These are phyloP conservation scores for Tiliacea citrago DNA, from an alignment of 2,888 invertebrate species.

Conservation along the genomic window DNA sequence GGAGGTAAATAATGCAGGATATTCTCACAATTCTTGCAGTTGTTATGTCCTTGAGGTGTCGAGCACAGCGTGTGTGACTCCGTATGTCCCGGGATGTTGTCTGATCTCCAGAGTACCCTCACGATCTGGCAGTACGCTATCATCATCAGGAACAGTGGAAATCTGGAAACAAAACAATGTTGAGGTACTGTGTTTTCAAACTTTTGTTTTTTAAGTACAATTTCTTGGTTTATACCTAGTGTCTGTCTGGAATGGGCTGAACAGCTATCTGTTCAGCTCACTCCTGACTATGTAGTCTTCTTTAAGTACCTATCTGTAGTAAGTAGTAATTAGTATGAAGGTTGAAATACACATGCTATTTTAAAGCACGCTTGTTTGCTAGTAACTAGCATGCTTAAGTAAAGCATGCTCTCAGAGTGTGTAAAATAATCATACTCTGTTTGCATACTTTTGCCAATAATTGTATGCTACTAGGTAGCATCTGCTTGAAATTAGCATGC, in stretches of 20 bases:
- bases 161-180: slow-evolving; percentile 73
- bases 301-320: not conserved
- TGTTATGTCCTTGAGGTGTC: slow-evolving; percentile 81
- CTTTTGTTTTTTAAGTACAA: too few relatives aligned
- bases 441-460: not conserved
- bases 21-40: slow-evolving; percentile 78
- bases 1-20: not conserved
- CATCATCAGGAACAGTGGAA: slow-evolving; percentile 95
- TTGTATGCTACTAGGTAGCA: too few relatives aligned
- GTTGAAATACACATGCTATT: not conserved
- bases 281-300: not conserved
- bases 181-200: not conserved
- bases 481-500: too few relatives aligned
- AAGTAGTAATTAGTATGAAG: not conserved
- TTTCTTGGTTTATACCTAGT: too few relatives aligned
- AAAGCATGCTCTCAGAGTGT: not conserved
- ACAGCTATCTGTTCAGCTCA: too few relatives aligned
- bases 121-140: slow-evolving; percentile 96
- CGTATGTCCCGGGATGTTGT: slow-evolving; percentile 94
- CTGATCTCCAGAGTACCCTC: slow-evolving; percentile 95
- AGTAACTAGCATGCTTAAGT: too few relatives aligned
- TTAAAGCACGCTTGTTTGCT: too few relatives aligned
- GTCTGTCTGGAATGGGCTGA: not conserved
- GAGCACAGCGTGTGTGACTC: slow-evolving; percentile 87
- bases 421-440: not conserved